Evolutionary conservation across 2,797 vertebrate genomes (phyloP).

Genomic region (Labeo calbasu): DNA sequence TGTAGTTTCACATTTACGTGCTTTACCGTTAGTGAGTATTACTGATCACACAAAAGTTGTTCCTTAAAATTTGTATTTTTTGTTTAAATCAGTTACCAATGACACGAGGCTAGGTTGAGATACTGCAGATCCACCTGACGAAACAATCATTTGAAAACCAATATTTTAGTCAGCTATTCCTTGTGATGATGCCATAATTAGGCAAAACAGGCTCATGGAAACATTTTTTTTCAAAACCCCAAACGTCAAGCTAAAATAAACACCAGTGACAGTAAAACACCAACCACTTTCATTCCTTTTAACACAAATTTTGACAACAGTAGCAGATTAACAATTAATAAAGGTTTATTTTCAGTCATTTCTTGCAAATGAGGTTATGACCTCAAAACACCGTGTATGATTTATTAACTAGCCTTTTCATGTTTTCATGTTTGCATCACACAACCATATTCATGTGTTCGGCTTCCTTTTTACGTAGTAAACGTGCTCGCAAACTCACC

Average conservation of each 20-base stretch:
- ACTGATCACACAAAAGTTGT: not conserved
- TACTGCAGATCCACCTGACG: not conserved
- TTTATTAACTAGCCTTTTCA: not conserved
- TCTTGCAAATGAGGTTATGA: not conserved
- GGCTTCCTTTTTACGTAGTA: not conserved
- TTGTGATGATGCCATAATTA: not conserved
- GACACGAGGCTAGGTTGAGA: too few species aligned
- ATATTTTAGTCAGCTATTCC: conserved; percentile 2
- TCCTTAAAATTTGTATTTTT: not conserved
- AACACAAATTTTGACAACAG: not conserved
- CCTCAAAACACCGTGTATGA: not conserved
- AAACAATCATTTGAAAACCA: not conserved
- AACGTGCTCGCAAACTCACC: not conserved
- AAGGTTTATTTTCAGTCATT: not conserved
- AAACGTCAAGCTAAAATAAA: too few species aligned
- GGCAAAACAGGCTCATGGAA: not conserved
- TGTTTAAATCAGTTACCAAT: not conserved
- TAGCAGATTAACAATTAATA: not conserved
- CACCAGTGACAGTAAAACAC: not conserved
- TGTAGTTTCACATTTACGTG: conserved; percentile 53
- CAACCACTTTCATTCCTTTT: not conserved
- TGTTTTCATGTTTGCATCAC: not conserved
- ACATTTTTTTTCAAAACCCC: not conserved
- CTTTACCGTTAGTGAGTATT: not conserved
- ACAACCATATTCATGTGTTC: not conserved